Base-by-base conservation (phyloP, 2,797 vertebrate genomes). In the Chelon auratus region DNA sequence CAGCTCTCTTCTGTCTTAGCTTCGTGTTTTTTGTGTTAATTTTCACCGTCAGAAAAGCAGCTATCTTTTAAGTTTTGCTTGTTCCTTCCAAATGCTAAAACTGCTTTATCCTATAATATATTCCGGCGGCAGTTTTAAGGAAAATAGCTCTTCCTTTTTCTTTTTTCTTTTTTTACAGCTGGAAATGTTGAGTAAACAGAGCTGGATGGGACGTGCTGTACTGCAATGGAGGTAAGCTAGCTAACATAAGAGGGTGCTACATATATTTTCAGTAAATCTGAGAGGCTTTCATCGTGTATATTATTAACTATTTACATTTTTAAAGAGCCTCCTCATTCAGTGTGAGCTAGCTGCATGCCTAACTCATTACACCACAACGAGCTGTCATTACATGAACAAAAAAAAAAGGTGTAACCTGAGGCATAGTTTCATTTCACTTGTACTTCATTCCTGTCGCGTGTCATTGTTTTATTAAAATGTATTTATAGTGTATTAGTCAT, bases 141-240 rank as follows among this genome's bases (percentile, higher is more conserved):
- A 75, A 24, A 58, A 9, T 2, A 50, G 54, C 33, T 73, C 24
- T 63, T 68, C 15, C 47, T 9, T 9, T 53, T 59, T 51, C 9
- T 26, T 20, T 50, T 50, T 22, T 20, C 3, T 50, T 15, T 26
- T 58, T 9, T 58, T 68, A 9, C 50, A 90, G 87, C 60, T 68
- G 55, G 83, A 59, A 48, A 90, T 92, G 86, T 81, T 68, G 81
- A 75, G 42, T 36, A 53, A 75, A 81, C 63, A 64, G 43, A 72
- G 18, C 51, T 56, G 60, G 70, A 75, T 9, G 42, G 54, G 81
- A 85, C 45, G 20, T 1, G 6, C 45, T 70, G n/a, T 24, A n/a
- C 78, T 82, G 67, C 59, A 68, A 83, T 87, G 88, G 86, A 83
- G 89, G 92, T 92, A 71, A 87, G 79, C 11, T 4, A 9, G 45